Base-by-base conservation (phyloP, 2,113 vertebrate genomes). In the Tychaedon coryphoeus region DNA sequence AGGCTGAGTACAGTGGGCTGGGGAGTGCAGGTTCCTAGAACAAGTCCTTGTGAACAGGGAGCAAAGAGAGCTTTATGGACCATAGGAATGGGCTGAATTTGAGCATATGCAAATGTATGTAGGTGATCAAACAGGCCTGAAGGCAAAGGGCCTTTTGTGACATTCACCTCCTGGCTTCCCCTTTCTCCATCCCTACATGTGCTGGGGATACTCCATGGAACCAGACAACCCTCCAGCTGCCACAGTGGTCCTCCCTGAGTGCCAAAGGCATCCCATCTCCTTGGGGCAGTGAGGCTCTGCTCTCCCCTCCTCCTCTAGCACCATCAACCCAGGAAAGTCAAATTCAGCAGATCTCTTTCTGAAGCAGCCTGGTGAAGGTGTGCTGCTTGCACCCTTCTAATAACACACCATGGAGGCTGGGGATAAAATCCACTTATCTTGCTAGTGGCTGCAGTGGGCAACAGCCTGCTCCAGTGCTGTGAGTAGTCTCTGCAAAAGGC, bases 21-120 rank as follows among this genome's bases (percentile, higher is more conserved):
- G n/a, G 24, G 33, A 78, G 20, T 2, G 14, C 57, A 66, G 47
- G 34, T 12, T 36, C 48, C 56, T 22, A 62, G 51, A 18, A 15
- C 31, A 6, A 0, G 3, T 28, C 65, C 33, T 10, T 2, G 13
- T 25, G 24, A 79, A 40, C 43, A 69, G 47, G 56, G 40, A 87
- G 29, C 22, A 81, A 15, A 0, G 5, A 78, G 7, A 66, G 11
- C 20, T 77, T 38, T 58, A 34, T 74, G 42, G 45, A 70, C 47
- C 33, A 20, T 2, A 54, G 20, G 11, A n/a, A 64, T 2, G 14
- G 48, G 29, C 33, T 69, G 17, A 33, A 18, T n/a, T 29, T 53
- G 34, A 12, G 8, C 40, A n/a, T 15, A 43, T 10, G 14, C 40
- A 51, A 43, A 45, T 3, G 12, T 1, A n/a, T 0, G 2, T 8